A percentile compares a stretch with the other conserved stretches of the same genome.
phyloP scores from a whole-genome alignment of 2,797 vertebrate genomes.

The Tamandua tetradactyla region DNA sequence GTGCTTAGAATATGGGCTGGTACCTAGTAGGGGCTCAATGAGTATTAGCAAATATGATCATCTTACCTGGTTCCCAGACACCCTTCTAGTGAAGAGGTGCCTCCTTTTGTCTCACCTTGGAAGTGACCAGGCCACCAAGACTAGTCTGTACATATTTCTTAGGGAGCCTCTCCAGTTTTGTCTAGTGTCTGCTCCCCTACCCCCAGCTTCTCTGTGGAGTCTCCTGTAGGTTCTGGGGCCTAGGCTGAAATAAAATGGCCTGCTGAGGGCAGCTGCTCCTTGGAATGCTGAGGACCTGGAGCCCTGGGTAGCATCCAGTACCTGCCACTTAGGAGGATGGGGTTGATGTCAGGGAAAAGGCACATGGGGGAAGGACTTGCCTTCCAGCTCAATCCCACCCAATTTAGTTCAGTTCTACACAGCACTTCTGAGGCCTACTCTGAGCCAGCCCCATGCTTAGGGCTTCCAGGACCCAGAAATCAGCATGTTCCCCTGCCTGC shows the following conservation, averaged over 20 bases:
- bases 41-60: neutral
- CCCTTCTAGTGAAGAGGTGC: neutral
- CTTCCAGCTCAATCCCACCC: neutral
- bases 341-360: neutral
- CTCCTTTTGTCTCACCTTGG: neutral
- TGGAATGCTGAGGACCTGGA: too few species aligned
- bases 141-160: too few species aligned
- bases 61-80: too few species aligned
- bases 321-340: neutral
- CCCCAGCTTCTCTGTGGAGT: neutral
- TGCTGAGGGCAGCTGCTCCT: too few species aligned
- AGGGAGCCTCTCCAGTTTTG: neutral
- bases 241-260: too few species aligned
- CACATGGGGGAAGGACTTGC: neutral
- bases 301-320: neutral
- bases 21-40: too few species aligned
- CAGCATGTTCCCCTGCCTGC: too few species aligned
- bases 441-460: neutral
- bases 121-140: neutral
- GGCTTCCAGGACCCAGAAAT: too few species aligned
- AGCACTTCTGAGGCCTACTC: neutral
- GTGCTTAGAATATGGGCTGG: neutral
- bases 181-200: neutral
- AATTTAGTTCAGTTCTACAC: neutral
- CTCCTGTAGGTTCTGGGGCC: neutral